Conservation (phyloP, 2,888 invertebrate species). For the Ceraclea dissimilis region DNA sequence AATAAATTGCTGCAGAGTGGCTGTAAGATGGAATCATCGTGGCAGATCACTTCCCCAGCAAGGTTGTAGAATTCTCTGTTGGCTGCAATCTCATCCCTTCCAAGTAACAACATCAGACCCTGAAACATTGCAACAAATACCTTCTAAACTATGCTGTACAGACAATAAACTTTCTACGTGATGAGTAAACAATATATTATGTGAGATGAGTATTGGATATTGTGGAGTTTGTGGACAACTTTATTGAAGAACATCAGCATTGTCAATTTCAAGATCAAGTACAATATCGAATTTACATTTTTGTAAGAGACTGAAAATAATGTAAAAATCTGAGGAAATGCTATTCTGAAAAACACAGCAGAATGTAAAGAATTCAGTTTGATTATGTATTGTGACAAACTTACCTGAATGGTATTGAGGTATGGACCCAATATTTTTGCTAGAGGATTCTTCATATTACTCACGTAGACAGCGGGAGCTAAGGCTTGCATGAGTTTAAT, state of each 20-base stretch:
- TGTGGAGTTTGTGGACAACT: no score
- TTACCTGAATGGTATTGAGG: constrained; percentile 45
- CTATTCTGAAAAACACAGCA: no score
- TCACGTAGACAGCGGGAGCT: constrained; percentile 52
- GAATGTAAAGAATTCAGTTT: no score
- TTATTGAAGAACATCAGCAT: no score
- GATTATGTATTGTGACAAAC: background rate
- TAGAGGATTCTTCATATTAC: constrained; percentile 42
- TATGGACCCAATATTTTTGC: constrained; percentile 42
- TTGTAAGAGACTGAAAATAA: no score
- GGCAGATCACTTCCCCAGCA: constrained; percentile 32
- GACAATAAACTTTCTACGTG: no score
- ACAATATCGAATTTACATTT: no score
- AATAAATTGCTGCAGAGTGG: constrained; percentile 43
- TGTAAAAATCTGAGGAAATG: no score
- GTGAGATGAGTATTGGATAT: no score
- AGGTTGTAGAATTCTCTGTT: constrained; percentile 31
- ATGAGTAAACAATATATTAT: no score
- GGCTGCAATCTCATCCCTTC: constrained; percentile 45
- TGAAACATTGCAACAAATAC: constrained; percentile 24
- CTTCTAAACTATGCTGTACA: background rate
- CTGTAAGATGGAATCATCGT: constrained; percentile 31
- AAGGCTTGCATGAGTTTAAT: constrained; percentile 48
- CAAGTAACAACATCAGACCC: constrained; percentile 33
- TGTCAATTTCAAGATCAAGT: no score